Percentiles rank a stretch among this genome's conserved stretches.
These are phyloP conservation scores for Bubo bubo DNA, from an alignment of 2,113 vertebrate genomes.

Conservation along the genomic window DNA sequence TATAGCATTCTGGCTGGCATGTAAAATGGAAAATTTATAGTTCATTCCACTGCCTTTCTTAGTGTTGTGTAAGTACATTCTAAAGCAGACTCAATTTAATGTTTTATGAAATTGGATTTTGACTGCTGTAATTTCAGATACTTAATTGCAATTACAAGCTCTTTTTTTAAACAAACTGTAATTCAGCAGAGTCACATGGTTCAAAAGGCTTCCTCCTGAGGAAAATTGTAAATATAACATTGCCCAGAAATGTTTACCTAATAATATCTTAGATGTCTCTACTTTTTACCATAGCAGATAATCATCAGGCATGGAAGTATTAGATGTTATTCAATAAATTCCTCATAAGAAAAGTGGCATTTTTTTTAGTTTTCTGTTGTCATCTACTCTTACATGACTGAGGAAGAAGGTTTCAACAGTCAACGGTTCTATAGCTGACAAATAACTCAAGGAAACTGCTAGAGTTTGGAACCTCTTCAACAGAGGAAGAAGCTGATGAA, in stretches of 20 bases:
- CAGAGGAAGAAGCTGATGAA: neutral
- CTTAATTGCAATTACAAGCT: conserved; percentile 47
- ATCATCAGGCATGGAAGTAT: neutral
- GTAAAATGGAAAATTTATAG: neutral
- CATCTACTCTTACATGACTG: neutral
- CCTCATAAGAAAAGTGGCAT: neutral
- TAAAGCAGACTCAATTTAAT: conserved; percentile 27
- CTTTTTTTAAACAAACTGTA: conserved; percentile 25
- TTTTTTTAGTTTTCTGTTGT: neutral
- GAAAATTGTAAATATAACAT: neutral
- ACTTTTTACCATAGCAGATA: neutral
- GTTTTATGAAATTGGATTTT: conserved; percentile 50
- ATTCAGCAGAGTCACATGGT: neutral
- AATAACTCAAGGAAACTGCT: neutral
- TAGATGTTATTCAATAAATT: neutral
- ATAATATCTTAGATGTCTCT: neutral
- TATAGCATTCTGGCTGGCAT: neutral
- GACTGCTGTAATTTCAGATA: conserved; percentile 51
- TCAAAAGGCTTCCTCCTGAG: neutral
- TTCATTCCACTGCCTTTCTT: neutral
- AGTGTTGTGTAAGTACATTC: conserved; percentile 16
- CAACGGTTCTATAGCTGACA: neutral
- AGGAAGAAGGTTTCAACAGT: neutral
- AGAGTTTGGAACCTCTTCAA: neutral
- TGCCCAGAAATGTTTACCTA: neutral